These are phyloP conservation scores for Heliornis fulica DNA, from an alignment of 2,113 vertebrate species.

Conservation along the genomic window DNA sequence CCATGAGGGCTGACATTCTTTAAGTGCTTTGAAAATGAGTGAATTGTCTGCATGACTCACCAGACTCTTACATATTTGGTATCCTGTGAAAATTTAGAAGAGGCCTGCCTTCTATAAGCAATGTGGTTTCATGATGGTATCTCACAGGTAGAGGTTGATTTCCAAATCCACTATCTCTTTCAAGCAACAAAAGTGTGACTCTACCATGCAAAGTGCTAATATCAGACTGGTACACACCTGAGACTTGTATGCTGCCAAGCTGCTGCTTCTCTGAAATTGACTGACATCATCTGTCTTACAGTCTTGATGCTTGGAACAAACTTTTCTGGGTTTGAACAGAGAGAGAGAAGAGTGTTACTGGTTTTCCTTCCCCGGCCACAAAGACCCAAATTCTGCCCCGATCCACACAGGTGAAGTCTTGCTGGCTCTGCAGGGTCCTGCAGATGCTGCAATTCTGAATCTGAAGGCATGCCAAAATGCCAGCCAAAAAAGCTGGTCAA, in stretches of 20 bases:
- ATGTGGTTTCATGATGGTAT: not conserved
- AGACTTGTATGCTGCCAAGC: not conserved
- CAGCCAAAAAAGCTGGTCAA: not conserved
- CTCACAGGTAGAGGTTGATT: not conserved
- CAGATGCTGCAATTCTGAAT: not conserved
- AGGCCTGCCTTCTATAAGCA: not conserved
- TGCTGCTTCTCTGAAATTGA: not conserved
- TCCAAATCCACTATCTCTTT: not conserved
- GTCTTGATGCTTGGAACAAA: not conserved
- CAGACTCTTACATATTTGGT: not conserved
- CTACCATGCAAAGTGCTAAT: not conserved
- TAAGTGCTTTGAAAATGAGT: not conserved
- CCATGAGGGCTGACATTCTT: not conserved
- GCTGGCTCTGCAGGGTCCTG: not conserved
- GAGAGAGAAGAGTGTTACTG: not conserved
- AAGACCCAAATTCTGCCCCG: not conserved
- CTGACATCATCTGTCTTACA: rapidly evolving
- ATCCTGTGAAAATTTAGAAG: not conserved
- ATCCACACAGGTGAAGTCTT: not conserved
- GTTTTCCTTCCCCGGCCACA: not conserved
- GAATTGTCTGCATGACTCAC: not conserved
- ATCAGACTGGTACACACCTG: not conserved
- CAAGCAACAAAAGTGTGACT: not conserved
- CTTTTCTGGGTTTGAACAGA: not conserved
- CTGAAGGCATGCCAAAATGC: not conserved